Base-by-base conservation (phyloP, 2,888 invertebrate species). In the Parapristionchus giblindavisi region DNA sequence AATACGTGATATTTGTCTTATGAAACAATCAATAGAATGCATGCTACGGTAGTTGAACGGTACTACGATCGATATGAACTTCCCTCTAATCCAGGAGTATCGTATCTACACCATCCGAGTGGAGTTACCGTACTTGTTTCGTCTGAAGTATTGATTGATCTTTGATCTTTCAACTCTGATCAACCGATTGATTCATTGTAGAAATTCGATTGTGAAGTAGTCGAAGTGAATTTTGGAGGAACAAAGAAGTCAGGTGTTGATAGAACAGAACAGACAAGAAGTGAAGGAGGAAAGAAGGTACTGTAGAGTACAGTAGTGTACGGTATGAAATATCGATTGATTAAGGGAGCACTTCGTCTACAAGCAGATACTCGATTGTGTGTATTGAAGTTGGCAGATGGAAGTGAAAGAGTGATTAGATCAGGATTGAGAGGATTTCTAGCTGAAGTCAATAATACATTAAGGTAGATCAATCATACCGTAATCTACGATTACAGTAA, bases 31-130 rank as follows among this genome's bases (percentile, higher is more conserved):
- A 36, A 60, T 60, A 38, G 36, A 38, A 71, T 58, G 71, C 71
- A 82, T 66, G 73, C 76, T 14, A 77, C 78, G 21, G 79, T 78
- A 5, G 83, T 78, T 1, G 81, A 81, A 70, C 77, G 83, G 54
- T 77, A 76, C 17, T 83, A 81, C 54, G 65, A 79, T 3, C 73
- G 83, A 68, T 65, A 63, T n/a, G 65, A 73, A n/a, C 77, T 78
- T 0, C 80, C 73, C 17, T 77, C 77, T 51, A 79, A 79, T 60
- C 76, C 76, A 8, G 75, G 77, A 48, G 77, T 83, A n/a, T 72
- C 78, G 21, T 83, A 83, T 70, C 75, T 83, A 58, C 83, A 83
- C 70, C 83, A 83, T 78, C 83, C 83, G 2, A 81, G 81, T 76
- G 83, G 83, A 8, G 83, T 83, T 48, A 81, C 83, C 3, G 83